Base-by-base conservation (phyloP, 2,113 vertebrate species). In the Dasyprocta punctata region DNA sequence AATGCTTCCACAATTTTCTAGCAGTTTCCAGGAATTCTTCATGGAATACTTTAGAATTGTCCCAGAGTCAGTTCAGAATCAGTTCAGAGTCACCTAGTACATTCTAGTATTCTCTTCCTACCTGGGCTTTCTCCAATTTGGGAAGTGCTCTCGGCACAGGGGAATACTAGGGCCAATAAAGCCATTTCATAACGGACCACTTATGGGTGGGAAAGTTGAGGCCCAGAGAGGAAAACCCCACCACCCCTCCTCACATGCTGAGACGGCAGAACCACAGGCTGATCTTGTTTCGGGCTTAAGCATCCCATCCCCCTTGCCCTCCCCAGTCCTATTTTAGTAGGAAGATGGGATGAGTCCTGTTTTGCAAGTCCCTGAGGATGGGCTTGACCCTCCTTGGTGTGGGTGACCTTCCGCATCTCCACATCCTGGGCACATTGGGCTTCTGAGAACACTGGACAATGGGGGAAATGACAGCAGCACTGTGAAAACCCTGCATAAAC, bases 1-100 rank as follows among this genome's bases (percentile, higher is more conserved):
- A 88, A 85, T 58, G 36, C 24, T 38, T 75, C 71, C 22, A 56
- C 65, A 85, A 86, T 65, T 94, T 83, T 82, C n/a, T 30, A 95
- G 92, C 67, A 73, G 84, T 80, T 94, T 90, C 69, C 86, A 92
- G 84, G 49, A 81, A 93, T 38, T 93, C 30, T 86, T 93, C 54
- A 63, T 61, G n/a, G 60, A 91, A 22, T 58, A 81, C 44, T 85
- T 94, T 3, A 13, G 8, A 88, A 80, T 78, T 80, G 22, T 47
- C 60, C n/a, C 4, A 83, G 54, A 78, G 75, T 67, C 67, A 94
- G 20, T 52, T 73, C 38, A 63, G n/a, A 49, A 67, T 77, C 67
- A 94, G 20, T 52, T 73, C 38, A 63, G n/a, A 49, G 69, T 77
- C 73, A 44, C 47, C 33, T 24, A 33, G 22, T 9, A 56, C 19